Base-by-base conservation (phyloP, 2,113 vertebrate species). In the Brachirus orientalis region DNA sequence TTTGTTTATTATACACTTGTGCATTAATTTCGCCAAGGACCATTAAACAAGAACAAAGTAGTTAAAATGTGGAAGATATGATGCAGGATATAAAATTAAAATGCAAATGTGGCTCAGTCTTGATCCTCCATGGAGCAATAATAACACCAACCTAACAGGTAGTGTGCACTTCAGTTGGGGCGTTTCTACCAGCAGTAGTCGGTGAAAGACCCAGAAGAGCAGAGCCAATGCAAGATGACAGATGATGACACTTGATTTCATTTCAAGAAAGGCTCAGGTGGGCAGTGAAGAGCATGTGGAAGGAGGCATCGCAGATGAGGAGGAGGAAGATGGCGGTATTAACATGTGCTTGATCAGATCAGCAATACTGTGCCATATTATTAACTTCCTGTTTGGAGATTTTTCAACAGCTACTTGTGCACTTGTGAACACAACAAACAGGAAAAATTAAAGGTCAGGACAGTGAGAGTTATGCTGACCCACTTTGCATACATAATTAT, bases 11-110 rank as follows among this genome's bases (percentile, higher is more conserved):
- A 86, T 81, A 87, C 84, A 90, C 63, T 36, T 71, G 71, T 59
- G 56, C 80, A 86, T 90, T 90, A 50, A 84, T 90, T 88, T 86
- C 89, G 90, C 72, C 57, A 61, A 91, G 90, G 88, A 83, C 80
- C 84, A 89, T 92, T 92, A 91, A 90, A 90, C 87, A 88, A 82
- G 83, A 87, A 79, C 63, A 89, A 86, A 82, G 89, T 82, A 90
- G 84, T 89, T 80, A 87, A 87, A 77, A 58, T 66, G 75, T 70
- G 72, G 78, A 74, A 43, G 68, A 73, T 48, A n/a, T 75, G 52
- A 73, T 43, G 75, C 40, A 12, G 74, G 86, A 88, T 86, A 78
- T 67, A 62, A 73, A 89, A 91, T 86, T 81, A 84, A 90, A 91
- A 94, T 92, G 91, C 83, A 90, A 93, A 92, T 91, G 72, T 37